Percentiles rank a stretch among this genome's conserved stretches.
Evolutionary conservation across 2,888 invertebrate species (phyloP).

Genomic region (Auanema freiburgensis): DNA sequence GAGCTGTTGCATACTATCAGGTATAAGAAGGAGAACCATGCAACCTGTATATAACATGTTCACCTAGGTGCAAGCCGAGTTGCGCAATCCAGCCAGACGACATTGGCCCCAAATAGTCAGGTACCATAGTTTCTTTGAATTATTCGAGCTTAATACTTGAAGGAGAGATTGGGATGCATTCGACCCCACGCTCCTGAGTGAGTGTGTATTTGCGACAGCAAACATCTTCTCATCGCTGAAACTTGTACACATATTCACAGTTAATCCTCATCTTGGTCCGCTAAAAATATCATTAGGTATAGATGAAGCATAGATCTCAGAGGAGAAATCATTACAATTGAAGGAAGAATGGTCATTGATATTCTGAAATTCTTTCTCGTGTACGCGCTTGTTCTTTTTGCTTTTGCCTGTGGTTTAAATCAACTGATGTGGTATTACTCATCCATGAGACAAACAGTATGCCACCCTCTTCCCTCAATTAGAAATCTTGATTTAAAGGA

Average conservation of each 20-base stretch:
- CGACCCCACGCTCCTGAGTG: constrained; percentile 96
- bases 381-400: constrained; percentile 83
- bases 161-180: constrained; percentile 88
- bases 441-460: constrained; percentile 13
- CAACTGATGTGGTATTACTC: constrained; percentile 80
- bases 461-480: background rate
- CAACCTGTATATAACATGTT: no score
- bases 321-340: constrained; percentile 1
- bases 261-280: constrained; percentile 88
- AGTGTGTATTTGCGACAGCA: constrained; percentile 94
- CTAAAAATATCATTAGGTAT: constrained; percentile 84
- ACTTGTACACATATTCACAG: constrained; percentile 86
- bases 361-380: constrained; percentile 90
- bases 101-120: background rate
- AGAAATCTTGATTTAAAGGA: constrained; percentile 14
- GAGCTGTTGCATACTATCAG: constrained; percentile 91
- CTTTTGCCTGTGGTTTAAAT: constrained; percentile 87
- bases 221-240: constrained; percentile 94
- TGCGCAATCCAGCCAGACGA: background rate
- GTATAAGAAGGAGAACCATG: constrained; percentile 69
- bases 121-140: background rate
- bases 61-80: background rate
- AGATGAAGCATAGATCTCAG: background rate
- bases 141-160: background rate
- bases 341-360: constrained; percentile 73